phyloP scores from a whole-genome alignment of 2,888 invertebrate genomes.

The Xiphydria camelus region DNA sequence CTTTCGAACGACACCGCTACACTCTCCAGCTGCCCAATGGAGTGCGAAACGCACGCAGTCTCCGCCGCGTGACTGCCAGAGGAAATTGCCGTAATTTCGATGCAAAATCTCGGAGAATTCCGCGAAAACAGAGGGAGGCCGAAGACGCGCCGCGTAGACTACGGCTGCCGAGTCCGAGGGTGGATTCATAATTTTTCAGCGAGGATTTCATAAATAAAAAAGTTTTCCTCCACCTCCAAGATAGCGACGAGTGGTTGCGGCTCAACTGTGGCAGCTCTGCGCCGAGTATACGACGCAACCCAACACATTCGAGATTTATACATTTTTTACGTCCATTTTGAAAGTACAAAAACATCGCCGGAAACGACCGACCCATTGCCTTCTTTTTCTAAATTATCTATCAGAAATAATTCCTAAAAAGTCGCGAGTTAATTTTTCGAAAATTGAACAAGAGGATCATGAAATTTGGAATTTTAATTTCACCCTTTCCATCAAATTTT shows the following conservation, averaged over 20 bases:
- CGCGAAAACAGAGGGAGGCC: conserved; percentile 16
- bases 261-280: conserved; percentile 11
- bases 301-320: no score
- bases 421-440: no score
- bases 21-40: not conserved
- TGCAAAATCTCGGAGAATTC: conserved; percentile 1
- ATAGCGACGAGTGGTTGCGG: conserved; percentile 17
- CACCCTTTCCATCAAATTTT: no score
- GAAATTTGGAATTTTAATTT: no score
- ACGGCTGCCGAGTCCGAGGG: not conserved
- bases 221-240: conserved; percentile 18
- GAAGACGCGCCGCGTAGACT: not conserved
- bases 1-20: not conserved
- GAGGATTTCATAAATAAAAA: conserved; percentile 35
- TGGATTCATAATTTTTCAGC: conserved; percentile 19
- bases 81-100: conserved; percentile 2
- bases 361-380: no score
- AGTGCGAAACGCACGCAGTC: conserved; percentile 1
- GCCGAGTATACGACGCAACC: no score
- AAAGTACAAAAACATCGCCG: no score
- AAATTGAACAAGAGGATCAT: no score
- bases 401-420: no score
- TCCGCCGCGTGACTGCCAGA: not conserved
- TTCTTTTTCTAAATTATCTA: no score
- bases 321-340: no score